phyloP scores from a whole-genome alignment of 1,140 invertebrate species.

The Trinorchestia longiramus region DNA sequence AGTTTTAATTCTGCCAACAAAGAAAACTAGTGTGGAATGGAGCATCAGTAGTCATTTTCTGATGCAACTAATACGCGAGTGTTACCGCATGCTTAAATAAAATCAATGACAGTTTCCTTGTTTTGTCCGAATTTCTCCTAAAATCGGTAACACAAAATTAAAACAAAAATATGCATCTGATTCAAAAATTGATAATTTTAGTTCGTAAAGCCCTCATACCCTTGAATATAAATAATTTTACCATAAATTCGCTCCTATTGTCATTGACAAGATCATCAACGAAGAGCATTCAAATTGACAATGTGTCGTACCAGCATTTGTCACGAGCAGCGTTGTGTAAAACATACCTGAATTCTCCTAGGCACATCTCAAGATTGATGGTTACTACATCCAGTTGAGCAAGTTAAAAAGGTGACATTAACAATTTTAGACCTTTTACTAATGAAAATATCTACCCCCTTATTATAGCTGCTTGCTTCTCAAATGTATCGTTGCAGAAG shows the following conservation, averaged over 20 bases:
- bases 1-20: too few relatives aligned
- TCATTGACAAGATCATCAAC: not conserved
- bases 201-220: not conserved
- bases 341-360: not conserved
- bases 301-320: not conserved
- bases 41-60: too few relatives aligned
- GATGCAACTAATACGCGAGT: too few relatives aligned
- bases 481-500: slow-evolving; percentile 25
- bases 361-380: not conserved
- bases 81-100: too few relatives aligned
- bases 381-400: not conserved
- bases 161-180: not conserved
- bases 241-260: not conserved
- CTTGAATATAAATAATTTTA: not conserved
- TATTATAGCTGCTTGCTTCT: not conserved
- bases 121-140: too few relatives aligned
- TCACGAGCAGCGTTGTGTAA: not conserved
- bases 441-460: slow-evolving; percentile 49
- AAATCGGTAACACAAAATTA: not conserved
- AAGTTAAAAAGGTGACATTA: not conserved
- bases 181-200: not conserved
- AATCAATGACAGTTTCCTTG: too few relatives aligned
- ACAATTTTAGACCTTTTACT: slow-evolving; percentile 23
- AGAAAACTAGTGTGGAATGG: too few relatives aligned
- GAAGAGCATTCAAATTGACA: not conserved